These are phyloP conservation scores for Microplitis mediator DNA, from an alignment of 1,140 invertebrate species.

Conservation along the genomic window DNA sequence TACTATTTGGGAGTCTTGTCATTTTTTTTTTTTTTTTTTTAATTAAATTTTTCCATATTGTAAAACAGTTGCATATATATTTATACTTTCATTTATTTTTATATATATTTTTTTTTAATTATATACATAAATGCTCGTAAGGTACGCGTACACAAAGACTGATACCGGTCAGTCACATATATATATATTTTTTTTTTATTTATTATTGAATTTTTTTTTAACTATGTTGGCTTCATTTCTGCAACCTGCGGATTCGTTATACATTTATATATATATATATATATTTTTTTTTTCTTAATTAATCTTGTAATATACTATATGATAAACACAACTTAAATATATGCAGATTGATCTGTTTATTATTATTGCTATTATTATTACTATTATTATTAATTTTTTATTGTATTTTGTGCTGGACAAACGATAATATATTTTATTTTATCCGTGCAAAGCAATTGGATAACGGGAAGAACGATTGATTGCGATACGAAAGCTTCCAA, in stretches of 20 bases:
- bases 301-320: conserved; percentile 56
- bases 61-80: conserved; percentile 21
- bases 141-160: conserved; percentile 15
- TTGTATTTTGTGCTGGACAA: too few species aligned
- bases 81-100: too few species aligned
- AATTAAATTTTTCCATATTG: conserved; percentile 20
- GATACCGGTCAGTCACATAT: conserved; percentile 8
- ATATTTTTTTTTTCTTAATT: conserved; percentile 10
- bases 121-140: conserved; percentile 11
- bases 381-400: too few species aligned
- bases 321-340: conserved; percentile 55
- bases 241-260: conserved; percentile 25
- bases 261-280: conserved; percentile 27
- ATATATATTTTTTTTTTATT: conserved; percentile 15
- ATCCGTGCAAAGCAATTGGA: conserved; percentile 14
- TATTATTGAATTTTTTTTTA: conserved; percentile 5
- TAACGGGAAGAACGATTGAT: conserved; percentile 25
- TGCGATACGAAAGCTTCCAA: conserved; percentile 21
- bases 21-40: conserved; percentile 26
- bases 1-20: background rate
- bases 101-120: conserved; percentile 16
- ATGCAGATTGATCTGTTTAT: conserved; percentile 33
- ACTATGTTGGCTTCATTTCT: background rate
- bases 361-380: background rate
- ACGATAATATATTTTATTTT: background rate